Base-by-base conservation (phyloP, 2,113 vertebrate genomes). In the Eonycteris spelaea region DNA sequence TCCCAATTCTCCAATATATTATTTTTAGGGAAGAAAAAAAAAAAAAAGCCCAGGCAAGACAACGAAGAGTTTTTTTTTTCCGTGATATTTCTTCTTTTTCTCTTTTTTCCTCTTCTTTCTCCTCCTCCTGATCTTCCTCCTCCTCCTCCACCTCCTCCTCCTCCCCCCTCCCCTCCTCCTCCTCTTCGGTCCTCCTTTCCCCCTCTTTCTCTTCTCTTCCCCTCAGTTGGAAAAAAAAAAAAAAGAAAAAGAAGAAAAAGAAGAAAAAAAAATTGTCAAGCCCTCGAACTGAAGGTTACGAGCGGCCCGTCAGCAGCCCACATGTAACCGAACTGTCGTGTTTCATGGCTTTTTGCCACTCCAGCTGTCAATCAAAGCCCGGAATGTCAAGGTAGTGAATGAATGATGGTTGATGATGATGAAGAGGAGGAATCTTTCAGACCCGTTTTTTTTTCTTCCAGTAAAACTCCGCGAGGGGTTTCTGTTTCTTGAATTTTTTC, bases 331-430 rank as follows among this genome's bases (percentile, higher is more conserved):
- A 99, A 99, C 99, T 99, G 99, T 99, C 99, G 99, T 99, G 99
- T 99, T 99, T 99, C 99, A 99, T 99, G 99, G 99, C 99, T 99
- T 99, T 99, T 99, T 99, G 99, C 99, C 99, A 99, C 99, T 99
- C 99, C 99, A 99, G 99, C 99, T 99, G 99, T 99, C 99, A 99
- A 99, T 99, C 99, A 99, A 99, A 99, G 99, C 99, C 99, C 99
- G 99, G 99, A 99, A 99, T 99, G 99, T 99, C 99, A 99, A 99
- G 99, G 99, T 99, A 99, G 99, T 99, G 99, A 99, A 99, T 99
- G 99, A 99, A 99, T 99, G 99, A 99, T 99, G 99, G 99, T 99
- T 98, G 99, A 99, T 99, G 99, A 99, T 99, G 99, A 99, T 99
- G 99, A 99, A 99, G 99, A 99, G 99, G 99, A 99, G 99, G 99